Evolutionary conservation across 2,888 invertebrate genomes (phyloP).

Genomic region (Tinea trinotella): DNA sequence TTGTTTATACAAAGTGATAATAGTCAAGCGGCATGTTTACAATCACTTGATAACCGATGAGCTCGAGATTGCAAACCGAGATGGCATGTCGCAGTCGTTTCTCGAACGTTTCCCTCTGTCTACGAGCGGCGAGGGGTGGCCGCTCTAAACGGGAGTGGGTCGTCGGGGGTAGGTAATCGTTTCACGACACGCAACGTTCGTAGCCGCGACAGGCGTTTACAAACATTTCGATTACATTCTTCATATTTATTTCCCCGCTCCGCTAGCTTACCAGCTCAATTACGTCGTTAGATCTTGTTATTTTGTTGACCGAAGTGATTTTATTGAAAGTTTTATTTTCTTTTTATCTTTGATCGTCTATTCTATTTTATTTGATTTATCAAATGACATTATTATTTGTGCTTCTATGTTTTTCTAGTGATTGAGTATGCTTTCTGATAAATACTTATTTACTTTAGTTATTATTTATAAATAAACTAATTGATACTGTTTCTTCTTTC

Average conservation of each 20-base stretch:
- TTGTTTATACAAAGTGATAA: neutral
- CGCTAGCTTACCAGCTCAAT: conserved; percentile 43
- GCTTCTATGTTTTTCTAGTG: too few species aligned
- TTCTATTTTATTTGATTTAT: neutral
- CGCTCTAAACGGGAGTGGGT: conserved; percentile 22
- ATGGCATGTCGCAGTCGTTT: conserved; percentile 18
- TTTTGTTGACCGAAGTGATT: conserved; percentile 23
- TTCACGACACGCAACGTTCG: conserved; percentile 15
- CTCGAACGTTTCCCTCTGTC: conserved; percentile 16
- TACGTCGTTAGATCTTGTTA: conserved; percentile 29
- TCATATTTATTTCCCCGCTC: conserved; percentile 55
- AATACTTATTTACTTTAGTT: too few species aligned
- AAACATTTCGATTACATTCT: conserved; percentile 64
- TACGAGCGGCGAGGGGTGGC: conserved; percentile 19
- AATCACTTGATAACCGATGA: conserved; percentile 15
- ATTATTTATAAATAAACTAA: too few species aligned
- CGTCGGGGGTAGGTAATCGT: conserved; percentile 40
- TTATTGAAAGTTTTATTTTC: conserved; percentile 20
- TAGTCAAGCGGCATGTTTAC: conserved; percentile 11
- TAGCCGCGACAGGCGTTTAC: conserved; percentile 49
- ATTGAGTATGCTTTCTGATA: too few species aligned
- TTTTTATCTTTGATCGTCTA: neutral
- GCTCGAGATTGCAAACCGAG: conserved; percentile 17
- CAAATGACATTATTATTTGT: neutral
- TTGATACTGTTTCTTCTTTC: too few species aligned